Percentiles rank a stretch among this genome's conserved stretches.
Conservation (phyloP, 2,888 invertebrate genomes). For the Crematogaster levior region DNA sequence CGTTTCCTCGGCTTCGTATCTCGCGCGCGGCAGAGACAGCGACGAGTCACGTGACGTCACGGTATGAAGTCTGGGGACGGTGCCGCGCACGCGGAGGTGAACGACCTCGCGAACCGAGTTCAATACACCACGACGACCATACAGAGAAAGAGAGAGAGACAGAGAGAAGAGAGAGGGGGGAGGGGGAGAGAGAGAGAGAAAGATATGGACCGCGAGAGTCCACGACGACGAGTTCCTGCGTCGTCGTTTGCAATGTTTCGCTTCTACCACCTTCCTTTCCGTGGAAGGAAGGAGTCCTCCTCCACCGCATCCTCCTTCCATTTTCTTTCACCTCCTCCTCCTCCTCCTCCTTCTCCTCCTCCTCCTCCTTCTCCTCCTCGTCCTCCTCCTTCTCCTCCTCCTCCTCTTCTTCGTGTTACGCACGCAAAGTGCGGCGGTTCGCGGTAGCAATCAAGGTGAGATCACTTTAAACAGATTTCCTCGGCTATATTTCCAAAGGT, state of each 20-base stretch:
- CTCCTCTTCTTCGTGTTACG: constrained; percentile 22
- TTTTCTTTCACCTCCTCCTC: neutral
- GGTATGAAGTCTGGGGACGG: constrained; percentile 26
- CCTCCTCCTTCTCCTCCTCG: constrained; percentile 39
- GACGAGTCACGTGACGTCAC: constrained; percentile 79
- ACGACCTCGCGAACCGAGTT: constrained; percentile 83
- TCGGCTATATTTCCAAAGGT: no score
- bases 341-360: no score
- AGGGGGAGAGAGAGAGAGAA: neutral
- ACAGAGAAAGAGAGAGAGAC: neutral
- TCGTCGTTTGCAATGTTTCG: constrained; percentile 57
- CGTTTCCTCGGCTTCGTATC: constrained; percentile 34
- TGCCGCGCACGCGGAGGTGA: constrained; percentile 75
- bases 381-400: neutral
- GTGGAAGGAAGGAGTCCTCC: constrained; percentile 48
- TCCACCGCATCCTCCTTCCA: constrained; percentile 25
- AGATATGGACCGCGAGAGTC: constrained; percentile 60
- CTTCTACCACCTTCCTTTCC: constrained; percentile 35
- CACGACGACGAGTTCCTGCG: constrained; percentile 67
- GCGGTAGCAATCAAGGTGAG: constrained; percentile 9
- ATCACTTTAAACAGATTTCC: constrained; percentile 16
- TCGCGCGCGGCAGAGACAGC: constrained; percentile 64
- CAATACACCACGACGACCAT: constrained; percentile 80
- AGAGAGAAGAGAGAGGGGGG: constrained; percentile 27
- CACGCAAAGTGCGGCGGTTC: constrained; percentile 41